Percentiles rank a stretch among this genome's conserved stretches.
Conservation (phyloP, 2,113 vertebrate species). For the Leucopsar rothschildi region DNA sequence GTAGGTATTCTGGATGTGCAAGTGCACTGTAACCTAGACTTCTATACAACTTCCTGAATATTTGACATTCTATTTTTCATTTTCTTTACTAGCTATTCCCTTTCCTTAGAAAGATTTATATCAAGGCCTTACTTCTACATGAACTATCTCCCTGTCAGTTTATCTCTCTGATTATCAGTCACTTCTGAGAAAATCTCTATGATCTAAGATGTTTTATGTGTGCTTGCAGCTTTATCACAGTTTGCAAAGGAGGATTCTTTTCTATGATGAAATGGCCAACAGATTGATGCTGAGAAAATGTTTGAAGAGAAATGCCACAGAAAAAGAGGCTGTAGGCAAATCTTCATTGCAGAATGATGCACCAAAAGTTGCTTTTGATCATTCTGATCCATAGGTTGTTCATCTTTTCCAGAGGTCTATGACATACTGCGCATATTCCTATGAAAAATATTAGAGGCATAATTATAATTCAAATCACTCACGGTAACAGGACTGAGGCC, state of each 20-base stretch:
- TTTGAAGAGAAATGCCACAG: not conserved
- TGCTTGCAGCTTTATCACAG: not conserved
- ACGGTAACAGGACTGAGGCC: not conserved
- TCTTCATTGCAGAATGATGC: not conserved
- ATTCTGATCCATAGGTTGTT: accelerated
- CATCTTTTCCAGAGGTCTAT: not conserved
- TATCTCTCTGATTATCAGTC: not conserved
- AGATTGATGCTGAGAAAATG: not conserved
- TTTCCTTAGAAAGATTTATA: not conserved
- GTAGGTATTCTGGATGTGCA: not conserved
- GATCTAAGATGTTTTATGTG: not conserved
- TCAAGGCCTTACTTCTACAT: not conserved
- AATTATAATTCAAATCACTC: not conserved
- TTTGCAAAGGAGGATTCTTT: not conserved
- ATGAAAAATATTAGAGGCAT: not conserved
- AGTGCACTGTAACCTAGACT: not conserved
- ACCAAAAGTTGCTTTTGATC: not conserved
- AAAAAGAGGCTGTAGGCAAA: not conserved
- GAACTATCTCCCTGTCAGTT: not conserved
- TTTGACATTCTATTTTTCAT: not conserved
- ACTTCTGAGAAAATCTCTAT: not conserved
- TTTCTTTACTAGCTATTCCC: not conserved
- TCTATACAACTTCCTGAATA: not conserved
- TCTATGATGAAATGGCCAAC: not conserved
- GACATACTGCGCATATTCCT: not conserved